Percentiles rank a stretch among this genome's conserved stretches.
Evolutionary conservation across 1,140 invertebrate species (phyloP).

Genomic region (Limonius californicus): DNA sequence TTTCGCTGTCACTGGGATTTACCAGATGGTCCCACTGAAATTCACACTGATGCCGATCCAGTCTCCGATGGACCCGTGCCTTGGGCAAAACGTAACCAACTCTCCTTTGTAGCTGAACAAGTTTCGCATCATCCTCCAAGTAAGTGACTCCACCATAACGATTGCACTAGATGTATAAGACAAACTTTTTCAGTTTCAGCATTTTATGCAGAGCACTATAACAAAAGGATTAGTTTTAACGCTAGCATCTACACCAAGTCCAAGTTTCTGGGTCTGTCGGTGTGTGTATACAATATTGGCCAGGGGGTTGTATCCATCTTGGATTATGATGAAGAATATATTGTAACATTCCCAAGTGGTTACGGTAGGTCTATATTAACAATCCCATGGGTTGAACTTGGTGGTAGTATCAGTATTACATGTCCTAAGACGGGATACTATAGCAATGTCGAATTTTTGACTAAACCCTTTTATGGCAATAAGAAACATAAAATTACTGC

Average conservation of each 20-base stretch:
- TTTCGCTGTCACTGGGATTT: constrained; percentile 89
- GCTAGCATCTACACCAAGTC: constrained; percentile 98
- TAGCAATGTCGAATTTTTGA: constrained; percentile 88
- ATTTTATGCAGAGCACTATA: constrained; percentile 93
- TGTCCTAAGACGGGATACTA: constrained; percentile 88
- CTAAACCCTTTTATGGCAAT: constrained; percentile 96
- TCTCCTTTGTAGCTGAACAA: constrained; percentile 94
- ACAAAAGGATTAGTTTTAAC: constrained; percentile 85
- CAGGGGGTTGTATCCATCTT: constrained; percentile 77
- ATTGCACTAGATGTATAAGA: too few relatives aligned
- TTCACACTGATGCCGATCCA: constrained; percentile 39
- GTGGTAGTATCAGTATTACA: constrained; percentile 81
- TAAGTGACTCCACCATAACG: constrained; percentile 50
- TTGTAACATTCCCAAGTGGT: constrained; percentile 92
- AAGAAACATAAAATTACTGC: constrained; percentile 88
- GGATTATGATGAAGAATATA: constrained; percentile 86
- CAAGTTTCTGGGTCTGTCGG: constrained; percentile 93
- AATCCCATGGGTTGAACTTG: constrained; percentile 95
- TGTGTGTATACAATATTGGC: constrained; percentile 87
- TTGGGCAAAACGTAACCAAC: constrained; percentile 75
- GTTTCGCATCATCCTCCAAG: constrained; percentile 99
- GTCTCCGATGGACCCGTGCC: constrained; percentile 75
- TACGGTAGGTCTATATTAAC: constrained; percentile 95
- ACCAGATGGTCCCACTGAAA: constrained; percentile 38
- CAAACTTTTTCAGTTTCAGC: constrained; percentile 85